Evolutionary conservation across 2,113 vertebrate species (phyloP).

Genomic region (Osmerus eperlanus): DNA sequence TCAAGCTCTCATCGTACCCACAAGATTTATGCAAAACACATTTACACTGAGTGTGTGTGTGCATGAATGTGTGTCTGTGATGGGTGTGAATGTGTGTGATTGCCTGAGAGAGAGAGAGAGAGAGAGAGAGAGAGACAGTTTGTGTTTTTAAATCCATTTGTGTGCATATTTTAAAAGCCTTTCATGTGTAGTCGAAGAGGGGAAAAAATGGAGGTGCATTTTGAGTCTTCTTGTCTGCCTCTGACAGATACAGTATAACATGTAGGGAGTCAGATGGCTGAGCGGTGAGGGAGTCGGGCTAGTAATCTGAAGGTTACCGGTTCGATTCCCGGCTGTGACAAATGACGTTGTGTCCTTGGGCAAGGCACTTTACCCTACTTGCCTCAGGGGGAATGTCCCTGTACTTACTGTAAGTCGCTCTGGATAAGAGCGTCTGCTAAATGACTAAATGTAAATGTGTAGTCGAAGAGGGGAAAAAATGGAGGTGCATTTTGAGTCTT

Average conservation of each 20-base stretch:
- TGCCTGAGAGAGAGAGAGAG: neutral
- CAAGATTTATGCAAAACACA: constrained; percentile 52
- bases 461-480: neutral
- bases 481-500: neutral
- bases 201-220: neutral
- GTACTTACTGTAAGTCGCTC: no score
- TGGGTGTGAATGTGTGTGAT: neutral
- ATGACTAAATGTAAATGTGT: no score
- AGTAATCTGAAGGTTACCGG: no score
- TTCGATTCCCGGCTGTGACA: no score
- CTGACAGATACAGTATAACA: no score
- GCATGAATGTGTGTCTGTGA: constrained; percentile 7
- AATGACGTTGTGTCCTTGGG: no score
- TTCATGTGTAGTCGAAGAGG: neutral
- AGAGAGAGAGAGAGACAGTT: neutral
- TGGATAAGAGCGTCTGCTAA: no score
- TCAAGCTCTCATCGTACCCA: constrained; percentile 52
- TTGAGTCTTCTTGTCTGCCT: neutral
- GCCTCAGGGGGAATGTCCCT: no score
- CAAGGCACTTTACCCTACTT: no score
- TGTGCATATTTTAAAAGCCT: neutral
- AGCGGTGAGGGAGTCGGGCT: no score
- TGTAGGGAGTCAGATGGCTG: no score
- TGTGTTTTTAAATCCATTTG: neutral
- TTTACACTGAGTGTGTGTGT: constrained; percentile 12